These are phyloP conservation scores for Oopsacas minuta DNA, from an alignment of 37 sponge, comb jelly and placozoan species.

Conservation along the genomic window DNA sequence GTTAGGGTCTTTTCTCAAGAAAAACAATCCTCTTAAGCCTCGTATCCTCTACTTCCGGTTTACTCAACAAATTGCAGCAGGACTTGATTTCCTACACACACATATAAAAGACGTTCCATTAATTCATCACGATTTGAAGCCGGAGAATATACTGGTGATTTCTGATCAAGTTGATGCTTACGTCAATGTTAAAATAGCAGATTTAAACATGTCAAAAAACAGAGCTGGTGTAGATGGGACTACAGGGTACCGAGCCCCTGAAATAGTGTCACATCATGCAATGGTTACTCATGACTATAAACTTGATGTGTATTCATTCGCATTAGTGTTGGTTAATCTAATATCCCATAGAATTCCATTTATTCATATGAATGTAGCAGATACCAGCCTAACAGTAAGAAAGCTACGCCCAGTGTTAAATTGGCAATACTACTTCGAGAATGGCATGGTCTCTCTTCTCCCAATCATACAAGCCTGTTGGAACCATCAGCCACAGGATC, in stretches of 20 bases:
- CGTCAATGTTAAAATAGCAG: background rate
- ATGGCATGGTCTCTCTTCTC: background rate
- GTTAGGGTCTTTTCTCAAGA: background rate
- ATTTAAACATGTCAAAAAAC: background rate
- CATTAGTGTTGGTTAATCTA: background rate
- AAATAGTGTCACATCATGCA: background rate
- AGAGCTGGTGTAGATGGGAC: background rate
- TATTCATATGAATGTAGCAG: background rate
- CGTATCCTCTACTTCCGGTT: background rate
- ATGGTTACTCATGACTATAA: constrained; percentile 4
- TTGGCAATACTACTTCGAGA: background rate
- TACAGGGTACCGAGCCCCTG: background rate
- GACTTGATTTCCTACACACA: constrained; percentile 2
- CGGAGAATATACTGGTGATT: background rate
- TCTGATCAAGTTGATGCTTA: background rate
- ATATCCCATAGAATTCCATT: background rate
- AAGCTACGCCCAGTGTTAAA: background rate
- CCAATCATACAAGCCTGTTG: constrained; percentile 5
- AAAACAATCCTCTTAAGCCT: background rate
- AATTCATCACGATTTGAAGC: background rate
- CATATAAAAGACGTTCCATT: background rate
- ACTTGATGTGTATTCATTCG: background rate
- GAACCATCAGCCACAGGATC: background rate
- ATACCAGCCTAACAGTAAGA: background rate
- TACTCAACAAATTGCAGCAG: constrained; percentile 4